Conservation (phyloP, 2,797 vertebrate species). For the Pseudochirops corinnae region DNA sequence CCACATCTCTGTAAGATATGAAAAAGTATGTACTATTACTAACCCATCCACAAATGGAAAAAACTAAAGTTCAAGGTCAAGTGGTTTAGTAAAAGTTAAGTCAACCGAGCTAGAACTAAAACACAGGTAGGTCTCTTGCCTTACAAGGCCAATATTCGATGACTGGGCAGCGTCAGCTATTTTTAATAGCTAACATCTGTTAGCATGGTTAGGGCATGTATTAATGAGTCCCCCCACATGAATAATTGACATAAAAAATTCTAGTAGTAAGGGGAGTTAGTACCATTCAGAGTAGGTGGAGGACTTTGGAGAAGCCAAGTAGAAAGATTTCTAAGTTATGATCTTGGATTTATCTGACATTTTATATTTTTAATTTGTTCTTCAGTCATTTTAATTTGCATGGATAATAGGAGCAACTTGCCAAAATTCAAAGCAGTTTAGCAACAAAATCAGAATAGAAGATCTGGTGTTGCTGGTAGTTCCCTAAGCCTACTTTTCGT, state of each 20-base stretch:
- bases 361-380: neutral
- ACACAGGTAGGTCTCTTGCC: accelerated
- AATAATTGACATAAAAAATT: neutral
- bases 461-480: neutral
- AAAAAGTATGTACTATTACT: neutral
- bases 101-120: neutral
- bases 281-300: neutral
- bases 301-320: neutral
- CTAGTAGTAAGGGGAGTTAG: neutral
- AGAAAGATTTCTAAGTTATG: no score
- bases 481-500: neutral
- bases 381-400: neutral
- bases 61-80: neutral
- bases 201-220: neutral
- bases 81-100: neutral
- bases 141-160: neutral
- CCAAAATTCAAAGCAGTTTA: neutral
- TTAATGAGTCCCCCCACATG: neutral
- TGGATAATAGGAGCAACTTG: neutral
- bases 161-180: neutral
- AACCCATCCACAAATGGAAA: neutral
- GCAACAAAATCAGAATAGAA: neutral
- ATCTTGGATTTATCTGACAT: neutral
- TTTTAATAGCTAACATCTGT: slow-evolving; percentile 6
- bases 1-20: neutral